Base-by-base conservation (phyloP, 92 coral and sea anemone genomes). In the Galaxea fascicularis region DNA sequence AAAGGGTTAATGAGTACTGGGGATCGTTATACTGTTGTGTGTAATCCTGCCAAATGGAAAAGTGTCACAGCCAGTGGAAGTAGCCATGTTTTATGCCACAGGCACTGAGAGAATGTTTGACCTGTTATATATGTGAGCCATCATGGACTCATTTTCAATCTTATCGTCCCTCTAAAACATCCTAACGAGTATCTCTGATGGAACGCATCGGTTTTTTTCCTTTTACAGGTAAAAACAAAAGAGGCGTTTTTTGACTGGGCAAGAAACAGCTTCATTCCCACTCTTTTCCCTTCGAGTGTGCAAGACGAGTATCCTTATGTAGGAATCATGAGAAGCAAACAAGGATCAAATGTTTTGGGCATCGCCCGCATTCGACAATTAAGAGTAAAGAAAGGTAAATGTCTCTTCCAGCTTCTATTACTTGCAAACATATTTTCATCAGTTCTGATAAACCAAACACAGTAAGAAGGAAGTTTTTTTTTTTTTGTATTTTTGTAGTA, bases 331-430 rank as follows among this genome's bases (percentile, higher is more conserved):
- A 86, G 67, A 27, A 94, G 88, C 47, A 88, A 82, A 17, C 35
- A 86, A 10, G 85, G 70, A 1, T 83, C 93, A 7, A 88, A 90
- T 83, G 84, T 95, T 44, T 83, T 95, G 54, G 98, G 98, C 20
- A 76, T 93, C 73, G 94, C 94, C 14, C 91, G 98, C 41, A 80
- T 95, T 46, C 93, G 98, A 30, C 98, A 95, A 80, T 89, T 95
- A 16, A 82, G 98, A 62, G 86, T 90, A 71, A 80, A 63, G 64
- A 89, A 95, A 89, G 86, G 98, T 95, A 49, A 88, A 89, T 11
- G 76, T 44, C 8, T 20, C 15, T 71, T 39, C 10, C 16, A 63
- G 9, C 16, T 26, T 59, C 25, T 13, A 60, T 60, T n/a, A 12
- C 22, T n/a, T 60, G 27, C 10, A 60, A 35, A 20, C 41, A 35